Evolutionary conservation across 2,888 invertebrate species (phyloP).

Genomic region (Alloplasta piceator): DNA sequence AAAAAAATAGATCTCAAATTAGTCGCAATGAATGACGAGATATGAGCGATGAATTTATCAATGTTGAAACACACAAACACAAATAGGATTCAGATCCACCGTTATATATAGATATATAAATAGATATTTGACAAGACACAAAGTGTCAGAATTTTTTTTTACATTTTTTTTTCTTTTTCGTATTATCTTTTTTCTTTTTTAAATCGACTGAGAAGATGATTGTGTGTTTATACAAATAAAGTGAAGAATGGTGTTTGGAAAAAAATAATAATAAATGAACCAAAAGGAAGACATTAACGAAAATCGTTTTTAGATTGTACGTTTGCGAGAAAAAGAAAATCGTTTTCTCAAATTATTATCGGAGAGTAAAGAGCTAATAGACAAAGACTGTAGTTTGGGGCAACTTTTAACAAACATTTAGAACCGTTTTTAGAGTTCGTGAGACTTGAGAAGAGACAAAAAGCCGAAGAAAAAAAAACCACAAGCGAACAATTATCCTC

Average conservation of each 20-base stretch:
- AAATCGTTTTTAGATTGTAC: constrained; percentile 47
- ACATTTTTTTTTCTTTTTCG: constrained; percentile 41
- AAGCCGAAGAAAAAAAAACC: not conserved
- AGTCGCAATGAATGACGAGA: constrained; percentile 54
- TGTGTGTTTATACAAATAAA: constrained; percentile 69
- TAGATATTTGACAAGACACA: constrained; percentile 48
- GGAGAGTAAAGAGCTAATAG: constrained; percentile 74
- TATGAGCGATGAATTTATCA: constrained; percentile 63
- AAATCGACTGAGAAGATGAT: constrained; percentile 70
- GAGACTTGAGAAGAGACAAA: not conserved
- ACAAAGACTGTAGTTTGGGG: constrained; percentile 81
- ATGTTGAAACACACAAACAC: constrained; percentile 50
- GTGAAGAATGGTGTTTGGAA: constrained; percentile 53
- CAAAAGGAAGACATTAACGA: constrained; percentile 52
- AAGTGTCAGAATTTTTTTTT: constrained; percentile 32
- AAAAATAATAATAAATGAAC: constrained; percentile 51
- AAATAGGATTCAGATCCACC: constrained; percentile 22
- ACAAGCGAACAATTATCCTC: constrained; percentile 66
- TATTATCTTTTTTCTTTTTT: constrained; percentile 33
- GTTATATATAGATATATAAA: constrained; percentile 34
- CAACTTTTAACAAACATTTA: constrained; percentile 80
- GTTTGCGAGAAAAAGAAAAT: constrained; percentile 18
- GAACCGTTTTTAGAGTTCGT: constrained; percentile 72
- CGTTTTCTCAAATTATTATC: constrained; percentile 60
- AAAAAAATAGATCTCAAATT: constrained; percentile 59